These are phyloP conservation scores for Monodelphis domestica DNA, from an alignment of 2,797 vertebrate genomes.

Conservation along the genomic window DNA sequence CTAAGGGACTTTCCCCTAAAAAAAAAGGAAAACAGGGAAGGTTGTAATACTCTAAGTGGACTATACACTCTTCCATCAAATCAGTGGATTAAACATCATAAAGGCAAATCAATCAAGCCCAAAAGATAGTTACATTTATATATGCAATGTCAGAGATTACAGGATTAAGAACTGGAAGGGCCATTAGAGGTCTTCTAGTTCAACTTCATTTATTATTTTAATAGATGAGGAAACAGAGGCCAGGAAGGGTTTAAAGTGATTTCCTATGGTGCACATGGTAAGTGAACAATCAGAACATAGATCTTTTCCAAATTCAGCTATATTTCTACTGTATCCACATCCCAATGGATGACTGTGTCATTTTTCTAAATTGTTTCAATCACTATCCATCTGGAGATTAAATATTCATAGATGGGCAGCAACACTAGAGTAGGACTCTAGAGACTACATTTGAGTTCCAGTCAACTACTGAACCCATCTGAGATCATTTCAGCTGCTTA, in stretches of 20 bases:
- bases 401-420: not conserved
- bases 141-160: not conserved
- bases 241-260: not conserved
- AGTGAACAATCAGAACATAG: not conserved
- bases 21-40: not conserved
- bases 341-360: not conserved
- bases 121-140: not conserved
- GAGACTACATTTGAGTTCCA: not conserved
- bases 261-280: not conserved
- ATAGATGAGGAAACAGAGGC: not conserved
- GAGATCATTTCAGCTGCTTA: not conserved
- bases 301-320: not conserved
- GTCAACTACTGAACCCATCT: not conserved
- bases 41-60: not conserved
- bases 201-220: not conserved
- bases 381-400: not conserved
- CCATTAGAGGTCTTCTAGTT: not conserved
- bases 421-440: not conserved
- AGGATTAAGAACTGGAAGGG: not conserved
- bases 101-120: not conserved
- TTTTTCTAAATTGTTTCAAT: not conserved
- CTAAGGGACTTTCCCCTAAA: not conserved
- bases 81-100: not conserved
- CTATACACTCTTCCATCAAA: not conserved
- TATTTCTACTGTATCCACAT: not conserved